phyloP scores from a whole-genome alignment of 2,888 invertebrate species.

The Arctia plantaginis region DNA sequence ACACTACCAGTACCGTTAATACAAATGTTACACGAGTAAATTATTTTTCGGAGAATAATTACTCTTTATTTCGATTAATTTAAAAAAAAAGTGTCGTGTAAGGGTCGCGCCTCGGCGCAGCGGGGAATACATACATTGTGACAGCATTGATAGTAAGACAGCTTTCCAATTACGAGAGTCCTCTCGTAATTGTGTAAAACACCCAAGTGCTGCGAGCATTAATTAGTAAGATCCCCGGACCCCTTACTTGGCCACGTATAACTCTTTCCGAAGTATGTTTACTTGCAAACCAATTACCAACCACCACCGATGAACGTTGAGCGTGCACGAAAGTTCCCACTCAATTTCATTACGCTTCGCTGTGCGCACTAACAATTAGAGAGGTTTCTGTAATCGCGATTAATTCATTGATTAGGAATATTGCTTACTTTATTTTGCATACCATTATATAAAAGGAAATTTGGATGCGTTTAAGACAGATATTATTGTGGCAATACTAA shows the following conservation, averaged over 20 bases:
- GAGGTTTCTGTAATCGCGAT: conserved; percentile 68
- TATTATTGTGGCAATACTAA: not conserved
- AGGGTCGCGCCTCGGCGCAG: conserved; percentile 24
- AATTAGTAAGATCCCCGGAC: conserved; percentile 78
- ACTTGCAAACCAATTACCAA: conserved; percentile 80
- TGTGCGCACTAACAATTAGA: conserved; percentile 72
- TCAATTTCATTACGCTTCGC: conserved; percentile 75
- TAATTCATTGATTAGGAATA: conserved; percentile 62
- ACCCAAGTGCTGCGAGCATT: conserved; percentile 67
- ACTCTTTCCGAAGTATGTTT: conserved; percentile 68
- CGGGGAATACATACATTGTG: conserved; percentile 45
- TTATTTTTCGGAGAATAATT: not conserved
- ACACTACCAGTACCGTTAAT: not conserved
- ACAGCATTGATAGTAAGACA: conserved; percentile 60
- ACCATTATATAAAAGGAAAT: conserved; percentile 22
- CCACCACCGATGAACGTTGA: conserved; percentile 72
- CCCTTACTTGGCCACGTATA: conserved; percentile 60
- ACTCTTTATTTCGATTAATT: not conserved
- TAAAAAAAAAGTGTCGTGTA: conserved; percentile 14
- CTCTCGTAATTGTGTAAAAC: no score
- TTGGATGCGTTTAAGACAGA: not conserved
- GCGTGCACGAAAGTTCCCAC: conserved; percentile 76
- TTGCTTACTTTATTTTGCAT: conserved; percentile 39
- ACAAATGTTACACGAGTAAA: not conserved
- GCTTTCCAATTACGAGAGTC: conserved; percentile 71